Conservation (phyloP, 2,113 vertebrate genomes). For the Uria lomvia region DNA sequence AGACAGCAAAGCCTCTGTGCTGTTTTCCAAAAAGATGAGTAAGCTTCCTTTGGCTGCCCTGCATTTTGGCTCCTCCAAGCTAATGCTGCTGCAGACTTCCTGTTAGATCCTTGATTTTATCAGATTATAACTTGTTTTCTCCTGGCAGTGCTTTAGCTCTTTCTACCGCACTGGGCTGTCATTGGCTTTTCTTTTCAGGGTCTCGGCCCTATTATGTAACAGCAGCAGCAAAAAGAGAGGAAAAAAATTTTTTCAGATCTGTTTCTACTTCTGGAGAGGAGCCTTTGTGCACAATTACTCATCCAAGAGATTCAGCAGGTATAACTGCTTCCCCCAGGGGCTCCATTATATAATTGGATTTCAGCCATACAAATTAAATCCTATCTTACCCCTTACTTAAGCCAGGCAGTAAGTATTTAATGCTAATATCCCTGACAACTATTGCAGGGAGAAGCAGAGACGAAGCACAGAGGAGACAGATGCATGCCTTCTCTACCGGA, state of each 20-base stretch:
- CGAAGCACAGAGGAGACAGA: conserved; percentile 17
- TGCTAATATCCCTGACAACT: conserved; percentile 70
- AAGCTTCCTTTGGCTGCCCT: conserved; percentile 57
- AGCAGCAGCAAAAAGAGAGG: neutral
- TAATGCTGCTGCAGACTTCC: conserved; percentile 57
- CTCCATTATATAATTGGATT: conserved; percentile 73
- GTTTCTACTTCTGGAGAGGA: conserved; percentile 52
- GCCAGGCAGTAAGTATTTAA: conserved; percentile 72
- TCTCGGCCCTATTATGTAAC: conserved; percentile 55
- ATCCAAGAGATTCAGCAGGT: conserved; percentile 69
- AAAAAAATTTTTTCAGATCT: conserved; percentile 30
- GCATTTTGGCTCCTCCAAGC: conserved; percentile 49
- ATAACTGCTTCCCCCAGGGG: conserved; percentile 69
- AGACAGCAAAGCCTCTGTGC: conserved; percentile 36
- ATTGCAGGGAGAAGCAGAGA: conserved; percentile 43
- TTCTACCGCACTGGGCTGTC: conserved; percentile 4
- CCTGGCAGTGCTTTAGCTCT: conserved; percentile 49
- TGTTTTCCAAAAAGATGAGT: conserved; percentile 57
- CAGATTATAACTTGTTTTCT: conserved; percentile 57
- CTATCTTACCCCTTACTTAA: conserved; percentile 72
- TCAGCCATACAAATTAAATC: conserved; percentile 75
- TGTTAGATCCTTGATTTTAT: conserved; percentile 54
- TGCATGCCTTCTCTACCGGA: neutral
- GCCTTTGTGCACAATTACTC: conserved; percentile 68
- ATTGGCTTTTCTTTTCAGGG: conserved; percentile 40